Conservation (phyloP, 1,140 invertebrate genomes). For the Proctacanthus coquilletti region DNA sequence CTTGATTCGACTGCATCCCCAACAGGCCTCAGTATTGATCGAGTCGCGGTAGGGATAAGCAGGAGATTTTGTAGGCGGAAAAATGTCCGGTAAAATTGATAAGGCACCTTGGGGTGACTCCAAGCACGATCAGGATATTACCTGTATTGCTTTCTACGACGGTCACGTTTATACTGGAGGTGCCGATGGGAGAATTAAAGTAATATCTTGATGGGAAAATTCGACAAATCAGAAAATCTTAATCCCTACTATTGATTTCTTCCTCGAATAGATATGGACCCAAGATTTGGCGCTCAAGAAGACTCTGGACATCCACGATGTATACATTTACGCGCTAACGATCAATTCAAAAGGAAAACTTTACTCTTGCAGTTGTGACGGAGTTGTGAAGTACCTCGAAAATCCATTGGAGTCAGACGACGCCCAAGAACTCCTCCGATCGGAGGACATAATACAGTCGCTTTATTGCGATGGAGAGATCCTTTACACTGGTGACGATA, state of each 20-base stretch:
- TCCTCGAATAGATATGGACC: slow-evolving; percentile 11
- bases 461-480: slow-evolving; percentile 20
- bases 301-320: slow-evolving; percentile 18
- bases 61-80: too few species aligned
- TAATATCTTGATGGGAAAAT: slow-evolving; percentile 11
- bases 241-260: slow-evolving; percentile 4
- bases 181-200: slow-evolving; percentile 29
- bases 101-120: not conserved
- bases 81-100: slow-evolving; percentile 5
- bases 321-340: slow-evolving; percentile 25
- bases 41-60: too few species aligned
- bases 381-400: slow-evolving; percentile 19
- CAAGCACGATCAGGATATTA: slow-evolving; percentile 24
- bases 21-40: too few species aligned
- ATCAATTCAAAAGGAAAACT: slow-evolving; percentile 21
- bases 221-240: not conserved
- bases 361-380: slow-evolving; percentile 27
- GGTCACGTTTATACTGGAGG: slow-evolving; percentile 25
- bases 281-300: slow-evolving; percentile 14
- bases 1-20: too few species aligned
- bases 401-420: slow-evolving; percentile 15
- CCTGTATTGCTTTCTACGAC: slow-evolving; percentile 16
- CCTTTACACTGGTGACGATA: slow-evolving; percentile 26
- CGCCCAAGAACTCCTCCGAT: slow-evolving; percentile 18
- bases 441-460: slow-evolving; percentile 23